Conservation (phyloP, 1,140 invertebrate species). For the Drosophila pseudoananassae region DNA sequence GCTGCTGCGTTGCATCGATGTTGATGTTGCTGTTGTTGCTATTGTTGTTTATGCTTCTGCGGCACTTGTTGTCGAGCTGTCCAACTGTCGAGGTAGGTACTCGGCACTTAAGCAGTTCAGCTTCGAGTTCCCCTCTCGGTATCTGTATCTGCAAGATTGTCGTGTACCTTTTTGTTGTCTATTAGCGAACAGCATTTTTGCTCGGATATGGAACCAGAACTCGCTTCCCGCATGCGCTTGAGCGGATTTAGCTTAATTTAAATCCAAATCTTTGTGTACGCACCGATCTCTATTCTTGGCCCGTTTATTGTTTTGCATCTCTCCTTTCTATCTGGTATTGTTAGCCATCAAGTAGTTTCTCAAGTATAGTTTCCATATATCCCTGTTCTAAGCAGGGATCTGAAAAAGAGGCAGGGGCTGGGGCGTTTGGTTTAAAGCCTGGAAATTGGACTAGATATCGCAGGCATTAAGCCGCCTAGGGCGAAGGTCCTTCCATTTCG, state of each 20-base stretch:
- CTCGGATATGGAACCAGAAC: conserved; percentile 34
- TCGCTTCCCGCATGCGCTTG: conserved; percentile 42
- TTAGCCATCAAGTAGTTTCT: conserved; percentile 31
- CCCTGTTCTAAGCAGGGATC: conserved; percentile 37
- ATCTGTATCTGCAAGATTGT: conserved; percentile 60
- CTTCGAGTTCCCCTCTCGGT: conserved; percentile 41
- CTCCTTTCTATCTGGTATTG: conserved; percentile 18
- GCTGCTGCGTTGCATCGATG: conserved; percentile 15
- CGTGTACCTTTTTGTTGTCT: conserved; percentile 78
- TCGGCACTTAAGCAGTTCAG: conserved; percentile 72
- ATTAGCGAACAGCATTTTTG: conserved; percentile 59
- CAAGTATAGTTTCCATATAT: conserved; percentile 12
- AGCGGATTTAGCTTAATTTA: conserved; percentile 82
- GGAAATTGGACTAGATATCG: conserved; percentile 56
- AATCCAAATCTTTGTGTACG: conserved; percentile 75
- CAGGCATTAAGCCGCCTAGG: conserved; percentile 45
- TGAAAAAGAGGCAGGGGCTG: conserved; percentile 26
- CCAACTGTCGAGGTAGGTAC: conserved; percentile 59
- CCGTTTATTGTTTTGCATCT: conserved; percentile 51
- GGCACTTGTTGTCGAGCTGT: conserved; percentile 65
- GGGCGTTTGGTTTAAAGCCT: conserved; percentile 49
- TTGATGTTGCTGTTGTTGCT: conserved; percentile 10
- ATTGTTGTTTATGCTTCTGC: conserved; percentile 29
- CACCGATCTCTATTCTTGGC: conserved; percentile 25
- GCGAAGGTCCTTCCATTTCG: conserved; percentile 16